Evolutionary conservation across 2,797 vertebrate genomes (phyloP), one percentile per base, ranked within the genome.

Genomic region (Erithacus rubecula): DNA sequence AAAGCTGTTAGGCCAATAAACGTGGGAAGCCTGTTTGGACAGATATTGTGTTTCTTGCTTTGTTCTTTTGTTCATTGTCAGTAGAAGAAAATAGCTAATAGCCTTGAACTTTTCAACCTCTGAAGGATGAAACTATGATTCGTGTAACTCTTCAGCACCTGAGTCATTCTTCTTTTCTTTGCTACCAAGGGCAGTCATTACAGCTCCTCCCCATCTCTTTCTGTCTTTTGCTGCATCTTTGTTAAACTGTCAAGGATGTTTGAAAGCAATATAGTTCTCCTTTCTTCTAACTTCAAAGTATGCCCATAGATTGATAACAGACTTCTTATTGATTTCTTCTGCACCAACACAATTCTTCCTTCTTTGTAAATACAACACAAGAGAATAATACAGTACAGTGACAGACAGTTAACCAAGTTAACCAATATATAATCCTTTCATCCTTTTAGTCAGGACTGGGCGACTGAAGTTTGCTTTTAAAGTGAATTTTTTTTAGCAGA

Each of bases 171-270:
- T 89, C 93, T 96, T 95, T 94, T 93, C 87, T 93, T 86, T 79
- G 17, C 72, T 90, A 86, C 76, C 85, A 91, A 91, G 72, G 85
- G 82, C 87, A 93, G 76, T 88, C 89, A 81, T 89, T 96, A 91
- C 81, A 89, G 15, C 72, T 89, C 94, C 96, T 94, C 91, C 93
- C 71, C 81, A 85, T 70, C 83, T 90, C 77, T 95, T 94, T 91
- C 82, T 65, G 39, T 65, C 67, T 81, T 81, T 94, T 81, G 55
- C 71, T 92, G 87, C 52, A 92, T 94, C 94, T 96, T 96, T 96
- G 94, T 97, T 95, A 96, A 94, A 93, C 62, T 83, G 86, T 93
- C 96, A 96, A 92, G 86, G 75, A 93, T 95, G 84, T 94, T 96
- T 89, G 81, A 96, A 95, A 96, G 87, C 90, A 94, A 91, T 88